A percentile compares a stretch with the other conserved stretches of the same genome.
Conservation (phyloP, 2,888 invertebrate genomes). For the Pocota personata region DNA sequence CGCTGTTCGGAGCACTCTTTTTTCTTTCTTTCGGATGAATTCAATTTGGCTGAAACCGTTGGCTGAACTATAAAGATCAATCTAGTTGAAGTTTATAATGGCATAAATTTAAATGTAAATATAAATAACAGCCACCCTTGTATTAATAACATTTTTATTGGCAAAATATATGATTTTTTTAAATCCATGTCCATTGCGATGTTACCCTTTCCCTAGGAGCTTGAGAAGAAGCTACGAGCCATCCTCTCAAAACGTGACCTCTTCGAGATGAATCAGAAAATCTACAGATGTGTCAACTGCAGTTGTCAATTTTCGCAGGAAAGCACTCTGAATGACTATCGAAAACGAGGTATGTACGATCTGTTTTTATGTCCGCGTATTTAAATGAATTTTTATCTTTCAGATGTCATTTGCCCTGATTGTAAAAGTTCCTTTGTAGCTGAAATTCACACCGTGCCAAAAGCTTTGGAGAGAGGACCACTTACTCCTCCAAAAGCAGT, state of each 20-base stretch:
- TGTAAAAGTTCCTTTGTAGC: slow-evolving; percentile 85
- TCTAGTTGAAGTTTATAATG: no score
- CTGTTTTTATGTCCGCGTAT: background rate
- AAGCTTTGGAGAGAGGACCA: slow-evolving; percentile 75
- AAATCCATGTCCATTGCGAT: background rate
- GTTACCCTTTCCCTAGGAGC: slow-evolving; percentile 79
- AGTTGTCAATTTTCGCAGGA: slow-evolving; percentile 85
- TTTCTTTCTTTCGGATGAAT: no score
- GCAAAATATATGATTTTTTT: no score
- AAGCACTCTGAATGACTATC: slow-evolving; percentile 76
- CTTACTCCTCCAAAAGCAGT: background rate
- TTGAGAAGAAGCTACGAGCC: slow-evolving; percentile 83
- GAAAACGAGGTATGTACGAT: slow-evolving; percentile 76
- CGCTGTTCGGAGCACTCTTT: no score
- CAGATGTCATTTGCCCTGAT: slow-evolving; percentile 84
- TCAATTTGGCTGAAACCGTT: no score
- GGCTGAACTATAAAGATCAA: no score
- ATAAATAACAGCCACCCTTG: no score
- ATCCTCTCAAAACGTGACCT: slow-evolving; percentile 83
- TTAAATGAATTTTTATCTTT: background rate
- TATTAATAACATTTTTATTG: no score
- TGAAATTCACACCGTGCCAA: slow-evolving; percentile 79
- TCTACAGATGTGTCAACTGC: slow-evolving; percentile 86
- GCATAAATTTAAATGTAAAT: no score
- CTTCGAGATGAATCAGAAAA: slow-evolving; percentile 83